Evolutionary conservation across 2,888 invertebrate genomes (phyloP).

Genomic region (Rhamphomyia laevipes): DNA sequence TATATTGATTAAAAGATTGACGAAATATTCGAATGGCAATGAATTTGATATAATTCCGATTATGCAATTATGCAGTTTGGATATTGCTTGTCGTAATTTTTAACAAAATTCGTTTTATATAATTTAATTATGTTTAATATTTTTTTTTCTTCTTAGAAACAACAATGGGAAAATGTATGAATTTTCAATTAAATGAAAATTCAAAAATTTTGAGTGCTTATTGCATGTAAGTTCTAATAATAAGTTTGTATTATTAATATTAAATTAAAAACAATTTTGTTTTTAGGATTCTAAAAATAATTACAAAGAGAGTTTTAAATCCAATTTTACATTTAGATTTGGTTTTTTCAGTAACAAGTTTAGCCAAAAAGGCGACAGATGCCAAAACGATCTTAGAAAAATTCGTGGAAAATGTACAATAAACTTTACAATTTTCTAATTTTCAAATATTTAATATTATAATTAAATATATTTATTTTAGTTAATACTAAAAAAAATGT

Average conservation of each 20-base stretch:
- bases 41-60: background rate
- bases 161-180: background rate
- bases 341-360: background rate
- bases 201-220: background rate
- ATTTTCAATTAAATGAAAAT: background rate
- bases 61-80: background rate
- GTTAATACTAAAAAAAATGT: too few relatives aligned
- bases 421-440: too few relatives aligned
- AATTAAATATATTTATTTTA: background rate
- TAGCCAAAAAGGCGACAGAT: too few relatives aligned
- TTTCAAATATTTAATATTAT: too few relatives aligned
- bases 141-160: background rate
- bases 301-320: background rate
- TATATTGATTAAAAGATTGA: background rate
- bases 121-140: too few relatives aligned
- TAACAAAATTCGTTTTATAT: background rate
- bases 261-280: background rate
- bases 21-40: background rate
- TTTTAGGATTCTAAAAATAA: background rate
- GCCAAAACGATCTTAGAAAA: background rate
- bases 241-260: background rate
- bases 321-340: background rate
- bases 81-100: background rate
- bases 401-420: background rate
- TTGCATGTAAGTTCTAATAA: background rate